Evolutionary conservation across 2,888 invertebrate genomes (phyloP), one percentile per base, ranked within the genome.

Genomic region (Hofmannophila pseudospretella): DNA sequence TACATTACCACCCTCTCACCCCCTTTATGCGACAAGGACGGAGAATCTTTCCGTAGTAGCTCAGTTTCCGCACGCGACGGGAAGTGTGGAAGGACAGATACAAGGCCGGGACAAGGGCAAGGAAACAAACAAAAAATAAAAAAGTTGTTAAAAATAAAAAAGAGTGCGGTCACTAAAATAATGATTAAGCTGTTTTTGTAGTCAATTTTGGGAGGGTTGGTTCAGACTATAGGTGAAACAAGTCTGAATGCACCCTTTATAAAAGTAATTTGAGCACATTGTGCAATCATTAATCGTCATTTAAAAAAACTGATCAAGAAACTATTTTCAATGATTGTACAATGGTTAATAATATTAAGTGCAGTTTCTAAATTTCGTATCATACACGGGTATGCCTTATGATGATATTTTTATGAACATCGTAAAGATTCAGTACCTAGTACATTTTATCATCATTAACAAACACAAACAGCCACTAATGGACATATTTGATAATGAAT

Each of bases 81-180:
- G 58, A 51, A 42, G 44, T 32, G 32, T 20, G 36, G 27, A 36
- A 33, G 58, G 58, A 50, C 41, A 36, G 47, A 48, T 46, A 51
- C 35, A 48, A 49, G 61, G 45, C 38, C 40, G 41, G 46, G 51
- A 44, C 41, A 45, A 47, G 45, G 45, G 47, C 34, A 51, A 42
- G 54, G 46, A 44, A 55, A 53, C 32, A 54, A 54, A 52, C 47
- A 45, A 47, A 60, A 56, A 58, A 54, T 39, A 29, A 38, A 42
- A 41, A 38, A 37, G 34, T 34, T 12, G 32, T 22, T 46, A 54
- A 23, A 4, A n/a, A n/a, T 7, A 58, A 55, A 50, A 51, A 53
- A 65, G 53, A 57, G 69, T 69, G 69, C 70, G 67, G 61, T 59
- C 49, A 51, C 50, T 47, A 51, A 38, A n/a, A n/a, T n/a, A n/a